Conservation (phyloP, 2,113 vertebrate species). For the Rhipidura dahli region DNA sequence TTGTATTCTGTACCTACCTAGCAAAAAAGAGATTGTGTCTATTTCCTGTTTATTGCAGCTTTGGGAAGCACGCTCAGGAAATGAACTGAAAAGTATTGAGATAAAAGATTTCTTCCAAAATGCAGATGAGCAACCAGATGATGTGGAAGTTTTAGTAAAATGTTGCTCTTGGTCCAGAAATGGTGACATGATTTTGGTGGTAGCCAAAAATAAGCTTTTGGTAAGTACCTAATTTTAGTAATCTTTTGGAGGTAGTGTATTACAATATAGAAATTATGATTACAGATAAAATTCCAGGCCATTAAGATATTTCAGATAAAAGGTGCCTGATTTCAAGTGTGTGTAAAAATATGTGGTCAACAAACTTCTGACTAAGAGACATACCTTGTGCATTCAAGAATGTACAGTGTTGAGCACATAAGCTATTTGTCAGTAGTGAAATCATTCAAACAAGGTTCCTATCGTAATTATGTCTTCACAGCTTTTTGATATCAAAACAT, state of each 20-base stretch:
- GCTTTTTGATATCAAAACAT: conserved; percentile 83
- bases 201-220: conserved; percentile 84
- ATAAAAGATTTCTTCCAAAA: conserved; percentile 76
- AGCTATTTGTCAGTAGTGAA: background rate
- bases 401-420: background rate
- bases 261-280: background rate
- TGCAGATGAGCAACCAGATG: conserved; percentile 73
- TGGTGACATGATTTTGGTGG: conserved; percentile 79
- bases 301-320: background rate
- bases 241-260: background rate
- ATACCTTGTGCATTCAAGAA: background rate
- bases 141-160: conserved; percentile 80
- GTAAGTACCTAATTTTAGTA: conserved; percentile 72
- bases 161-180: conserved; percentile 89
- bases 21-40: background rate
- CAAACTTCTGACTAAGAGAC: background rate
- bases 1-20: background rate
- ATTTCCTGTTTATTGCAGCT: conserved; percentile 73
- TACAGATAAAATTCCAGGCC: background rate
- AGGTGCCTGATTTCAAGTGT: background rate
- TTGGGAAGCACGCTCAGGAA: conserved; percentile 82
- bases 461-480: conserved; percentile 59
- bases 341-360: background rate
- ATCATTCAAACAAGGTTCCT: background rate
- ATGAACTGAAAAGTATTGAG: conserved; percentile 83